Conservation (phyloP, 2,113 vertebrate genomes). For the Kryptolebias marmoratus region DNA sequence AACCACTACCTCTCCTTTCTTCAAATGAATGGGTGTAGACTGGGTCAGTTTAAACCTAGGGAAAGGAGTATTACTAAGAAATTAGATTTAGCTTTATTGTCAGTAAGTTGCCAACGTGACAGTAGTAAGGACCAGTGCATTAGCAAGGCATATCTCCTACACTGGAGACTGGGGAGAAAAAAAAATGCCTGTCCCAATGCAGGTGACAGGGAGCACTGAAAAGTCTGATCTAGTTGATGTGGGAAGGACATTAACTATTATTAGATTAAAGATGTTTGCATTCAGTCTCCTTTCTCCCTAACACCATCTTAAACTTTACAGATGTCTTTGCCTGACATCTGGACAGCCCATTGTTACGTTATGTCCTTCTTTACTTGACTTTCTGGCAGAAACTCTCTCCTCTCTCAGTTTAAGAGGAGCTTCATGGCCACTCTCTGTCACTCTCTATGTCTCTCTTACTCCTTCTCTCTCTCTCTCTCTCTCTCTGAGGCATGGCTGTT, state of each 20-base stretch:
- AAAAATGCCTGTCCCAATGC: not conserved
- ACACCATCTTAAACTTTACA: slow-evolving; percentile 50
- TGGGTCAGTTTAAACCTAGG: not conserved
- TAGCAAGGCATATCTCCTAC: slow-evolving; percentile 5
- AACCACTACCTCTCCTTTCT: not conserved
- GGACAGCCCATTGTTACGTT: slow-evolving; percentile 44
- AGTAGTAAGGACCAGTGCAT: slow-evolving; percentile 10
- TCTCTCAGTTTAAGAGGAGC: slow-evolving; percentile 41
- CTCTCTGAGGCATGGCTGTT: slow-evolving; percentile 64
- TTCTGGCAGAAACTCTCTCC: slow-evolving; percentile 40
- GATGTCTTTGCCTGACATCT: slow-evolving; percentile 38
- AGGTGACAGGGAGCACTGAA: slow-evolving; percentile 7
- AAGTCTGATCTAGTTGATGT: slow-evolving; percentile 19
- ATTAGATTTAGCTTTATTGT: slow-evolving; percentile 14
- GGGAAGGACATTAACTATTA: slow-evolving; percentile 8
- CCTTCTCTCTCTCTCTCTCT: slow-evolving; percentile 31
- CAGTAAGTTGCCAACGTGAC: slow-evolving; percentile 27
- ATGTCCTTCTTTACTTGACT: slow-evolving; percentile 45
- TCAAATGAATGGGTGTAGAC: not conserved
- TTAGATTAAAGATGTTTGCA: slow-evolving; percentile 27
- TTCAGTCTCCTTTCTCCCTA: slow-evolving; percentile 15
- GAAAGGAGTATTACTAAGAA: slow-evolving; percentile 9
- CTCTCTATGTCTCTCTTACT: slow-evolving; percentile 51
- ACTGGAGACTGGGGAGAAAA: not conserved
- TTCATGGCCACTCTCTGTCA: slow-evolving; percentile 52